Percentiles rank a stretch among this genome's conserved stretches.
These are phyloP conservation scores for Limnephilus lunatus DNA, from an alignment of 2,888 invertebrate species.

Conservation along the genomic window DNA sequence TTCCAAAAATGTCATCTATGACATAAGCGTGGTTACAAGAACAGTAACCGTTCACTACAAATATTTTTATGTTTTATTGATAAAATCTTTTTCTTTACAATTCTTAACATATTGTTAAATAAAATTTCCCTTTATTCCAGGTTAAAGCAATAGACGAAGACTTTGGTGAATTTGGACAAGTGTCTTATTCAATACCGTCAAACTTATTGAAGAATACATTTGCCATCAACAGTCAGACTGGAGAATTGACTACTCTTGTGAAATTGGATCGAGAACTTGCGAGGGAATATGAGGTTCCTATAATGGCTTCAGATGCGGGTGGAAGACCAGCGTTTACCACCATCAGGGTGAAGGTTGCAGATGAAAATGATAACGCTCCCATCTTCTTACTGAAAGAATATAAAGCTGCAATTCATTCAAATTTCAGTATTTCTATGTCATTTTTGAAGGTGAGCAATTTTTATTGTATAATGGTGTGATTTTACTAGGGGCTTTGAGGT, in stretches of 20 bases:
- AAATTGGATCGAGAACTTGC: conserved; percentile 86
- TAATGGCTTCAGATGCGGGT: conserved; percentile 90
- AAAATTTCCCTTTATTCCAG: conserved; percentile 68
- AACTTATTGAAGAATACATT: conserved; percentile 85
- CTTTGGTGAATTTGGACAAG: conserved; percentile 84
- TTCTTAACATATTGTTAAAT: not conserved
- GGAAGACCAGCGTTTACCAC: conserved; percentile 86
- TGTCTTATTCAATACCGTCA: conserved; percentile 89
- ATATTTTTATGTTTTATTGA: not conserved
- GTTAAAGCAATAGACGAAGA: conserved; percentile 90
- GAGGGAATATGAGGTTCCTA: conserved; percentile 82
- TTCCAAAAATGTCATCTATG: too few species aligned
- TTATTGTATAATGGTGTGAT: not conserved
- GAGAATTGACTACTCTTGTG: conserved; percentile 83
- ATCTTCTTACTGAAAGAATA: conserved; percentile 86
- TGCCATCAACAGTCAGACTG: conserved; percentile 83
- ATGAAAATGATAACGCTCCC: conserved; percentile 91
- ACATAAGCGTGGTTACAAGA: not conserved
- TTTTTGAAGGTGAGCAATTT: conserved; percentile 77
- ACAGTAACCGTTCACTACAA: not conserved
- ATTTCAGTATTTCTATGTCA: conserved; percentile 77
- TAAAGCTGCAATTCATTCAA: conserved; percentile 83
- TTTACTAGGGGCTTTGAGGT: not conserved
- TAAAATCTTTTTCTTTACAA: not conserved
- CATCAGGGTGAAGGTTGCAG: conserved; percentile 87